A percentile compares a stretch with the other conserved stretches of the same genome.
These are phyloP conservation scores for Ashinkailepas kermadecensis DNA, from an alignment of 2,888 invertebrate genomes.

Conservation along the genomic window DNA sequence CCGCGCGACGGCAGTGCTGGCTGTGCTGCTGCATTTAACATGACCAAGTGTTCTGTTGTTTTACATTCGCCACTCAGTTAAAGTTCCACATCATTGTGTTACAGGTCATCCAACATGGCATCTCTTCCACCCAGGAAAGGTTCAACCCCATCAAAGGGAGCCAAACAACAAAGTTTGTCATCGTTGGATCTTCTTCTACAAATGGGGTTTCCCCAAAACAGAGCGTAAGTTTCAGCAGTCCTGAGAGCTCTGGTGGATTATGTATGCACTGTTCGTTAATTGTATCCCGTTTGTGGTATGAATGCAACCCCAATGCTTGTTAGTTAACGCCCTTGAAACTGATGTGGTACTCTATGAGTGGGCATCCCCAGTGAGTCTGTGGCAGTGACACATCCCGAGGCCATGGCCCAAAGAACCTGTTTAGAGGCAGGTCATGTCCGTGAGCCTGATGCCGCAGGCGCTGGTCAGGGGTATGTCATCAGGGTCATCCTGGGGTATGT, in stretches of 20 bases:
- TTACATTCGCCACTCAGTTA: no score
- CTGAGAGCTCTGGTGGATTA: background rate
- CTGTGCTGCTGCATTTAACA: no score
- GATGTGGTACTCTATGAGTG: background rate
- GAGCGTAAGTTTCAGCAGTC: background rate
- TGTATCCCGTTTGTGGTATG: background rate
- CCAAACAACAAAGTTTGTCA: conserved; percentile 53
- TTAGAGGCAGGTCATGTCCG: no score
- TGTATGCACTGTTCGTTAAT: no score
- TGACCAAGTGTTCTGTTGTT: no score
- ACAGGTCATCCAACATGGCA: conserved; percentile 51
- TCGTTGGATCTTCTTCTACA: background rate
- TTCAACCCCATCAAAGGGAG: conserved; percentile 61
- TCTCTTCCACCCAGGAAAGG: conserved; percentile 68
- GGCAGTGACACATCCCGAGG: no score
- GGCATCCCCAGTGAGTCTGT: background rate
- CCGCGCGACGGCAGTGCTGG: no score
- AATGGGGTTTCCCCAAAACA: background rate
- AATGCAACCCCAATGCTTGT: no score
- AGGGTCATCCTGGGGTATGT: no score
- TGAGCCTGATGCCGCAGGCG: no score
- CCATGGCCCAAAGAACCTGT: no score
- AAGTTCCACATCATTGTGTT: background rate
- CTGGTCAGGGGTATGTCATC: no score
- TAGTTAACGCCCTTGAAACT: background rate